These are phyloP conservation scores for Leptopilina myrica DNA, from an alignment of 2,888 invertebrate genomes.

Conservation along the genomic window DNA sequence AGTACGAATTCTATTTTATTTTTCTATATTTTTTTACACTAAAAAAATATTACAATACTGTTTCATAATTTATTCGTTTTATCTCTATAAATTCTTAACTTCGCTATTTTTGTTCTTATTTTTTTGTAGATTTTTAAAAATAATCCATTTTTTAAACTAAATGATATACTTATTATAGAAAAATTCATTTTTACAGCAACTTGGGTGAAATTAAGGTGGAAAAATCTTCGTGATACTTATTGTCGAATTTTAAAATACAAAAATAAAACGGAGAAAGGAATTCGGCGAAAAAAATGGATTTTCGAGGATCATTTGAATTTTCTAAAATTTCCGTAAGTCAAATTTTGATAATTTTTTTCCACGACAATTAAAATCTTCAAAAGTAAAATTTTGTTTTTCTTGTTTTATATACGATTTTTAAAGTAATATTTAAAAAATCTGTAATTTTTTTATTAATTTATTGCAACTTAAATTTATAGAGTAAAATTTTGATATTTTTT, in stretches of 20 bases:
- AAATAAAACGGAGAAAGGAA: conserved; percentile 69
- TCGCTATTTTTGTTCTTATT: too few relatives aligned
- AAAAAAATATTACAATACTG: neutral
- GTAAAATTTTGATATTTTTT: too few relatives aligned
- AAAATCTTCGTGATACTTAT: conserved; percentile 73
- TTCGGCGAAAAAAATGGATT: conserved; percentile 73
- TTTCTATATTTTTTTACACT: neutral
- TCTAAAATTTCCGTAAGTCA: conserved; percentile 70
- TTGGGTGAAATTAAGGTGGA: conserved; percentile 73
- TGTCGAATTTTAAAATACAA: conserved; percentile 73
- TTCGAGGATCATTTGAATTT: conserved; percentile 73
- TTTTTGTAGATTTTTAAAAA: conserved; percentile 14
- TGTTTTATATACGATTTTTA: too few relatives aligned
- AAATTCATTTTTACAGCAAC: conserved; percentile 57
- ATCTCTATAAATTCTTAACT: too few relatives aligned
- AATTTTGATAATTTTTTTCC: too few relatives aligned
- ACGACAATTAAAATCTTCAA: too few relatives aligned
- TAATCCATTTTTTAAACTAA: neutral
- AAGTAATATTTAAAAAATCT: too few relatives aligned
- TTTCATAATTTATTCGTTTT: too few relatives aligned
- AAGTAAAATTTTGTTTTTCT: too few relatives aligned
- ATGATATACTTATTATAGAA: conserved; percentile 9
- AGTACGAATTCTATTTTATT: conserved; percentile 45
- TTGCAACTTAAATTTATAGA: too few relatives aligned
- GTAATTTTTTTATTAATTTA: too few relatives aligned